A percentile compares a stretch with the other conserved stretches of the same genome.
These are phyloP conservation scores for Pseudotriccus pelzelni DNA, from an alignment of 2,797 vertebrate species.

Conservation along the genomic window DNA sequence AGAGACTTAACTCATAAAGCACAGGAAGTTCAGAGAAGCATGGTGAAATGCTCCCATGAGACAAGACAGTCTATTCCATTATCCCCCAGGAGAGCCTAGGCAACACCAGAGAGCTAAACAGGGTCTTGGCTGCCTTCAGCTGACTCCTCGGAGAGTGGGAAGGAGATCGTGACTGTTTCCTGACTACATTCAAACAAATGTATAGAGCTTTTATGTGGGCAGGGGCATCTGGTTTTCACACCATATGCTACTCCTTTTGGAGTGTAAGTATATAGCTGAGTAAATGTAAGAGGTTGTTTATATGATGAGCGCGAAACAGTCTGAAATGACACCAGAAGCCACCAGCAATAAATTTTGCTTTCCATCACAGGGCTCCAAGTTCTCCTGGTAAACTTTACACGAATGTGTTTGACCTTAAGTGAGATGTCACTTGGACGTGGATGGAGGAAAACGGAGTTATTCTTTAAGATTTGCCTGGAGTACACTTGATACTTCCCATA, in stretches of 20 bases:
- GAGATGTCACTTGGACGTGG: neutral
- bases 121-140: constrained; percentile 8
- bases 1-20: neutral
- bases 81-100: neutral
- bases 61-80: neutral
- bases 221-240: constrained; percentile 56
- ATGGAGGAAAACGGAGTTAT: neutral
- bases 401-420: neutral
- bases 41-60: neutral
- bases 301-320: constrained; percentile 22
- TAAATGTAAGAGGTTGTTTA: constrained; percentile 53
- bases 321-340: constrained; percentile 24
- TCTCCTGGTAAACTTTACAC: neutral
- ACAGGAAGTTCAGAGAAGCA: neutral
- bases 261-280: constrained; percentile 48
- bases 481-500: neutral
- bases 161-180: constrained; percentile 67
- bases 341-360: constrained; percentile 10
- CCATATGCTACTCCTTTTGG: constrained; percentile 60
- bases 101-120: neutral
- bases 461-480: neutral
- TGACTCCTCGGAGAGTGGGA: constrained; percentile 57
- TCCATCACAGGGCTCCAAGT: neutral
- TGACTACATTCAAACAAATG: constrained; percentile 60
- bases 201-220: constrained; percentile 64